Conservation (phyloP, 2,888 invertebrate species). For the Zygothrica quintamaculata region DNA sequence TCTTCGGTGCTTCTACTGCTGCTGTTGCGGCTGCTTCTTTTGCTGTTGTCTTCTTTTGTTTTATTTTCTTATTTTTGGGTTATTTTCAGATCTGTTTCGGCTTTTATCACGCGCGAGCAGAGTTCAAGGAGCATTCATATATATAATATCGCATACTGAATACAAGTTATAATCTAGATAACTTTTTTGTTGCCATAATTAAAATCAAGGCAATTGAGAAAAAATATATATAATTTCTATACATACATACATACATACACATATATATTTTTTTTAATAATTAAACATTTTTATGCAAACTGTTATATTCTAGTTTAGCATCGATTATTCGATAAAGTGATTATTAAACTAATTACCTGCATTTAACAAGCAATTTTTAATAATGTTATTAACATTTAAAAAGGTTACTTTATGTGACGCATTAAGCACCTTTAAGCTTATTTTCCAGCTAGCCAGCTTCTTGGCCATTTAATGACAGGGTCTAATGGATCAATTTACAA, state of each 20-base stretch:
- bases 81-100: conserved; percentile 5
- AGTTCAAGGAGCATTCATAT: conserved; percentile 62
- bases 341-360: conserved; percentile 45
- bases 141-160: conserved; percentile 25
- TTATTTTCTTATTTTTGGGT: conserved; percentile 13
- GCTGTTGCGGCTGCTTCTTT: conserved; percentile 18
- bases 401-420: no score
- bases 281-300: conserved; percentile 22
- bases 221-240: conserved; percentile 3
- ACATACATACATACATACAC: no score
- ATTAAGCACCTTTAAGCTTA: conserved; percentile 1
- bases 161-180: conserved; percentile 25
- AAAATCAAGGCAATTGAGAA: conserved; percentile 46
- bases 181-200: no score
- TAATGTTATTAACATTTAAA: conserved; percentile 9
- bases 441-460: background rate
- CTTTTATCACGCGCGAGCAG: conserved; percentile 46
- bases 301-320: conserved; percentile 12
- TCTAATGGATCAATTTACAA: conserved; percentile 56
- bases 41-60: conserved; percentile 28
- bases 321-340: conserved; percentile 7
- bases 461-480: conserved; percentile 43
- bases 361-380: conserved; percentile 20
- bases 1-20: conserved; percentile 25
- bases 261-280: conserved; percentile 17